Evolutionary conservation across 2,797 vertebrate species (phyloP).

Genomic region (Fringilla coelebs): DNA sequence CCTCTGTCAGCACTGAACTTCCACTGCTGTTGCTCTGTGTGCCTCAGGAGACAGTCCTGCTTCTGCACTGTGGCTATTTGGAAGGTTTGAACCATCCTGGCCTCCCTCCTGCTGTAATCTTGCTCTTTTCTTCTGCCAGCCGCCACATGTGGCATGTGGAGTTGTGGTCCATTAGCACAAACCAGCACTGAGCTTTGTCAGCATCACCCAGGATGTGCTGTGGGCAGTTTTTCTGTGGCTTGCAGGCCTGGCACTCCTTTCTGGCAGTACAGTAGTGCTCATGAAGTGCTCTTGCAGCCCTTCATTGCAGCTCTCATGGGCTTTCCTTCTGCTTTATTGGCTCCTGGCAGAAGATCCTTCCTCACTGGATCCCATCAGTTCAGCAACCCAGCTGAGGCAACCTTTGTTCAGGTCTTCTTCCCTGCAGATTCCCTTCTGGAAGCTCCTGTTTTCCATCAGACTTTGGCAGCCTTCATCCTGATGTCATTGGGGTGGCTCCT

Average conservation of each 20-base stretch:
- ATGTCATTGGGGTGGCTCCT: neutral
- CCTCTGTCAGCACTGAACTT: neutral
- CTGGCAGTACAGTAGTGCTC: neutral
- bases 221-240: neutral
- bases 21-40: neutral
- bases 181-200: neutral
- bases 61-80: rapidly evolving
- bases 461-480: neutral
- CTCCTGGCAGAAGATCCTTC: neutral
- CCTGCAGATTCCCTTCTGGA: neutral
- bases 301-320: neutral
- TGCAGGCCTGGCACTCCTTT: neutral
- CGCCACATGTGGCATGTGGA: neutral
- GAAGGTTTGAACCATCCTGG: neutral
- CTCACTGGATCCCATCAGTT: neutral
- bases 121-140: neutral
- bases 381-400: neutral
- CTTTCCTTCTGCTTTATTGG: neutral
- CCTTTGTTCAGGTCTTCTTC: neutral
- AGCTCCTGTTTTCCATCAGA: neutral
- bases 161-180: neutral
- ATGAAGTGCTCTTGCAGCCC: neutral
- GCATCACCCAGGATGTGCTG: neutral
- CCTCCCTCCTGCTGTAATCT: neutral
- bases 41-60: neutral